Conservation (phyloP, 2,113 vertebrate genomes). For the Pimephales promelas region DNA sequence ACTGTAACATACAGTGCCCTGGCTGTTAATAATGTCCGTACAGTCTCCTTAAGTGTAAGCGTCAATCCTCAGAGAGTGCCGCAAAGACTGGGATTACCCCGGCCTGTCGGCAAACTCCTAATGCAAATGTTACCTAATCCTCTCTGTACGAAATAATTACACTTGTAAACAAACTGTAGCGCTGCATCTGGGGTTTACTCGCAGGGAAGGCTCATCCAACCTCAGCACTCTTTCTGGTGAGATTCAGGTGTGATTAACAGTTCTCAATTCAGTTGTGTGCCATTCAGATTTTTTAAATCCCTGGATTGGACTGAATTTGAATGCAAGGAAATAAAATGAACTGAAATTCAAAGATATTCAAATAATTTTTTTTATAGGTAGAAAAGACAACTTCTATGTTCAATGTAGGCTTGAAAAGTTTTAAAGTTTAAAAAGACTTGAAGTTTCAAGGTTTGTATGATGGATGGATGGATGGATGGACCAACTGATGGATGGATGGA, state of each 20-base stretch:
- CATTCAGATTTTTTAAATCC: not conserved
- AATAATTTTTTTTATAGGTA: not conserved
- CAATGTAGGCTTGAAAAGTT: not conserved
- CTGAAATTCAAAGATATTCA: not conserved
- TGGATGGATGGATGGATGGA: not conserved
- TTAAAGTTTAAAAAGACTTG: no score
- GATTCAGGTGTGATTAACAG: not conserved
- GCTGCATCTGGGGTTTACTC: not conserved
- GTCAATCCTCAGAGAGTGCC: constrained; percentile 11
- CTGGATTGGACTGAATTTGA: not conserved
- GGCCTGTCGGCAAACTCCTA: not conserved
- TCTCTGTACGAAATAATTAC: constrained; percentile 23
- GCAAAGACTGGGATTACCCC: not conserved
- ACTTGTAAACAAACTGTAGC: constrained; percentile 24
- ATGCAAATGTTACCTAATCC: constrained; percentile 31
- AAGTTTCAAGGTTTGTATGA: not conserved
- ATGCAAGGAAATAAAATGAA: not conserved
- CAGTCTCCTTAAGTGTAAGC: not conserved
- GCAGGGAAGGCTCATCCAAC: not conserved
- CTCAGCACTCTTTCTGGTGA: not conserved
- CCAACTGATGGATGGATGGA: fast-evolving
- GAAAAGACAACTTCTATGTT: not conserved
- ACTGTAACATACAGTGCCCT: not conserved
- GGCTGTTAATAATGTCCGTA: constrained; percentile 18
- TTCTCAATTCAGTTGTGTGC: not conserved